Conservation (phyloP, 2,888 invertebrate genomes). For the Elmis aenea region DNA sequence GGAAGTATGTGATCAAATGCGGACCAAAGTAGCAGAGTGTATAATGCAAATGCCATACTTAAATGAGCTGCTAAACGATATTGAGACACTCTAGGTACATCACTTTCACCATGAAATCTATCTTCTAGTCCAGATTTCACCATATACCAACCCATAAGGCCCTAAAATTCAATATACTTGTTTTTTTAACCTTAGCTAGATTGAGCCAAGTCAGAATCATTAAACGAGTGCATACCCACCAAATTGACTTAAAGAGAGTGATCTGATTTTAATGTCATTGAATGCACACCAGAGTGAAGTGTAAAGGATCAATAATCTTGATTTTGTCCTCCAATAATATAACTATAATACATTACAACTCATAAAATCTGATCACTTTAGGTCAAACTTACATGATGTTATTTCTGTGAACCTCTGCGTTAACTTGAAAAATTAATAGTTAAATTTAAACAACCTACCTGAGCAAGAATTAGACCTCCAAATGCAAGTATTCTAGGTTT, state of each 20-base stretch:
- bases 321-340: too few relatives aligned
- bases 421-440: too few relatives aligned
- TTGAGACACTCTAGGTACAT: slow-evolving; percentile 91
- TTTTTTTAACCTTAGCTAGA: slow-evolving; percentile 1
- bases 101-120: slow-evolving; percentile 72
- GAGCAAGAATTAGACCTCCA: slow-evolving; percentile 76
- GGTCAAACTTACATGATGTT: too few relatives aligned
- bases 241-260: too few relatives aligned
- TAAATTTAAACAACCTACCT: slow-evolving; percentile 52
- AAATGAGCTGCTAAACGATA: slow-evolving; percentile 93
- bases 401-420: too few relatives aligned
- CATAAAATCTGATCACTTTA: background rate
- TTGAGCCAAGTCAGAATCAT: too few relatives aligned
- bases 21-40: slow-evolving; percentile 78
- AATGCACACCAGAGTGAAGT: too few relatives aligned
- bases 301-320: too few relatives aligned
- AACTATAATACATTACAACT: slow-evolving; percentile 1
- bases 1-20: slow-evolving; percentile 67
- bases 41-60: slow-evolving; percentile 83
- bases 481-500: slow-evolving; percentile 70
- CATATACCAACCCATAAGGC: slow-evolving; percentile 99
- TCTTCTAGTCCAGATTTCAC: slow-evolving; percentile 95
- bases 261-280: too few relatives aligned
- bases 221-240: slow-evolving; percentile 4
- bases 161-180: slow-evolving; percentile 57